Conservation (phyloP, 2,797 vertebrate genomes). For the Todus mexicanus region DNA sequence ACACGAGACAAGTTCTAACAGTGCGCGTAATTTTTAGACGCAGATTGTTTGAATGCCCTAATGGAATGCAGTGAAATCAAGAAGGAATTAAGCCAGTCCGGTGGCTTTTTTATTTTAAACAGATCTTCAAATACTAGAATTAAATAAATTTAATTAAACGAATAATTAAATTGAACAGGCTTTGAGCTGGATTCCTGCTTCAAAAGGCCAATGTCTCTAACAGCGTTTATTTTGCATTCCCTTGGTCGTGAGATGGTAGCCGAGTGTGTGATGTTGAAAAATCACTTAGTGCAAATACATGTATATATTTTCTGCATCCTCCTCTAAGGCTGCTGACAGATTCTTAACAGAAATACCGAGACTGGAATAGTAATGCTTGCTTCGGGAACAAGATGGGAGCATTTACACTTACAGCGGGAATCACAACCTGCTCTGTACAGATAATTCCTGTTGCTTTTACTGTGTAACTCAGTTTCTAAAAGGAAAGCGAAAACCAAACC, state of each 20-base stretch:
- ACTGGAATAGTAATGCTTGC: neutral
- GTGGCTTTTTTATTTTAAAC: constrained; percentile 2
- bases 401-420: neutral
- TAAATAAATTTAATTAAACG: constrained; percentile 29
- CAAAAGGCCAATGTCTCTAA: neutral
- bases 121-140: constrained; percentile 4
- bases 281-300: neutral
- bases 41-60: neutral
- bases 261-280: neutral
- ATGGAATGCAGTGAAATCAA: neutral
- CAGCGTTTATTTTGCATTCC: neutral
- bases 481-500: neutral
- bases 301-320: constrained; percentile 6
- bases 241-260: neutral
- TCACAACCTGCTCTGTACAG: neutral
- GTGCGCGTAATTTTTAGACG: neutral
- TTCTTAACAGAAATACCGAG: neutral
- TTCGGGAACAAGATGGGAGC: neutral
- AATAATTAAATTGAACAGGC: constrained; percentile 3
- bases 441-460: neutral
- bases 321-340: constrained; percentile 8
- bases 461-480: neutral
- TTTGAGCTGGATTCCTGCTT: neutral
- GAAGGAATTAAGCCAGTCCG: neutral
- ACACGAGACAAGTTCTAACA: neutral